Percentiles rank a stretch among this genome's conserved stretches.
Evolutionary conservation across 2,113 vertebrate species (phyloP).

Genomic region (Brachypteracias leptosomus): DNA sequence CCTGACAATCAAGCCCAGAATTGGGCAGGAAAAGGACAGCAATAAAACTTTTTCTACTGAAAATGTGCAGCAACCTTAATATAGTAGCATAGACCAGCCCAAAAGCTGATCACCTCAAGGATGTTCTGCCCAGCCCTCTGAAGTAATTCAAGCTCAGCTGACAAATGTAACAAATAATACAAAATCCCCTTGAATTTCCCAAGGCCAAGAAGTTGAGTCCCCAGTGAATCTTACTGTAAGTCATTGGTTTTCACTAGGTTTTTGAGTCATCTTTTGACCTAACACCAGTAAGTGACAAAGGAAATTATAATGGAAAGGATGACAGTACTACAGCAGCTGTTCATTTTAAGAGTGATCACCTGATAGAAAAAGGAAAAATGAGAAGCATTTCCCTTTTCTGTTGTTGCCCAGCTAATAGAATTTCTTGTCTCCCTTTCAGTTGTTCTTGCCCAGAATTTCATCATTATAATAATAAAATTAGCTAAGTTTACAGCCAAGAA

Average conservation of each 20-base stretch:
- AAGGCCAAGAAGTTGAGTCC: background rate
- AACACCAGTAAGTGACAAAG: background rate
- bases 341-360: background rate
- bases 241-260: background rate
- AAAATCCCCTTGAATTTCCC: background rate
- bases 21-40: background rate
- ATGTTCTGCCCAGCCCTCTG: background rate
- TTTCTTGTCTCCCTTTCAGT: background rate
- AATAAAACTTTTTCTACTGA: background rate
- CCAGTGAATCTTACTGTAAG: background rate
- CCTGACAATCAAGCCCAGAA: background rate
- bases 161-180: background rate
- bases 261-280: background rate
- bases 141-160: background rate
- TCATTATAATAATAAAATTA: background rate
- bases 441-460: background rate
- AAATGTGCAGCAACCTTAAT: background rate
- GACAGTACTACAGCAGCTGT: background rate
- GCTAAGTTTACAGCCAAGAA: background rate
- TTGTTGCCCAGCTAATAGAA: background rate
- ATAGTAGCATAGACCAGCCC: background rate
- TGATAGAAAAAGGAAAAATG: conserved; percentile 5
- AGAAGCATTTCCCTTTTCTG: conserved; percentile 10
- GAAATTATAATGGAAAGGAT: background rate
- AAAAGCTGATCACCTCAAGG: background rate